Conservation (phyloP, 2,797 vertebrate genomes). For the Intellagama lesueurii region DNA sequence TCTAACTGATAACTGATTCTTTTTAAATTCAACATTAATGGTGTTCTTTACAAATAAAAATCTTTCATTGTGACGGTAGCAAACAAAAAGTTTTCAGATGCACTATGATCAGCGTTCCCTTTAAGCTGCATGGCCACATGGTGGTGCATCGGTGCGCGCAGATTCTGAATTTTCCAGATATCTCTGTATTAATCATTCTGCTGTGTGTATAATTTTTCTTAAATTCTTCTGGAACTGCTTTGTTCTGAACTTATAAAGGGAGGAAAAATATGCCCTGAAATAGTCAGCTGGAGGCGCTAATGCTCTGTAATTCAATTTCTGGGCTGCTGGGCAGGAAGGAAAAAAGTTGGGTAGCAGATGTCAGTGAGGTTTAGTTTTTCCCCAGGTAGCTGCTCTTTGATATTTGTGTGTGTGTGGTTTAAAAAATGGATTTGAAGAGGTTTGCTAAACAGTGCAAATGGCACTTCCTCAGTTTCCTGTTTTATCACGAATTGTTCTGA, state of each 20-base stretch:
- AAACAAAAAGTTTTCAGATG: not conserved
- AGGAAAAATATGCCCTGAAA: constrained; percentile 49
- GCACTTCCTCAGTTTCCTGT: constrained; percentile 61
- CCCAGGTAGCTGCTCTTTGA: constrained; percentile 49
- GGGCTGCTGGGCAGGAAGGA: constrained; percentile 36
- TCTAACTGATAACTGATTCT: not conserved
- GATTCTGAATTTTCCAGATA: constrained; percentile 3
- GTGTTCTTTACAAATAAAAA: not conserved
- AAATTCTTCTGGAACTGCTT: constrained; percentile 6
- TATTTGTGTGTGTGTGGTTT: constrained; percentile 36
- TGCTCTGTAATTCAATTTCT: constrained; percentile 43
- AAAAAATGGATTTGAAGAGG: constrained; percentile 54
- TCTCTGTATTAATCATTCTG: not conserved
- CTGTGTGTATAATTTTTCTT: not conserved
- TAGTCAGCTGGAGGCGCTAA: constrained; percentile 77
- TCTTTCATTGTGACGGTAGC: not conserved
- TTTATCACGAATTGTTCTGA: constrained; percentile 56
- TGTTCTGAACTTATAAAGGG: not conserved
- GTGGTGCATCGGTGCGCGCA: too few species aligned
- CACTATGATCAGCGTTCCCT: not conserved
- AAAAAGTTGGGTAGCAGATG: constrained; percentile 38
- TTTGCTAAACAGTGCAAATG: constrained; percentile 67
- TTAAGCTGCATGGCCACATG: not conserved
- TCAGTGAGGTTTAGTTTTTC: constrained; percentile 18
- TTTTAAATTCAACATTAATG: not conserved